phyloP scores from a whole-genome alignment of 2,113 vertebrate genomes.

The Lutjanus erythropterus region DNA sequence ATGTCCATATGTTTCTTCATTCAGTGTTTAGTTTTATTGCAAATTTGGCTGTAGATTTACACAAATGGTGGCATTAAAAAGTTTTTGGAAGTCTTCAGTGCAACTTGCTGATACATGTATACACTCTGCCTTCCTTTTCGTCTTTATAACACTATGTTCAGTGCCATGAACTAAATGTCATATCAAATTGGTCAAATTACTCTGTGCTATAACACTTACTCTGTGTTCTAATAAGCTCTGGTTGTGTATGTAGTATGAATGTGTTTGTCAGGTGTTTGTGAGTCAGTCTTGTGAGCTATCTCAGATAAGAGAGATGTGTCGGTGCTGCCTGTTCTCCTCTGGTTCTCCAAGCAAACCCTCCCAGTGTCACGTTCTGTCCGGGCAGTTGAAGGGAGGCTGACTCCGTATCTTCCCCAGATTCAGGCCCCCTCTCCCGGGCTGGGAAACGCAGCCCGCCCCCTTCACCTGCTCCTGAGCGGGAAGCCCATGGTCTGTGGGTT shows the following conservation, averaged over 20 bases:
- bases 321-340: constrained; percentile 54
- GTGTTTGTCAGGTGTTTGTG: constrained; percentile 60
- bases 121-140: background rate
- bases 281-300: constrained; percentile 37
- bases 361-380: constrained; percentile 46
- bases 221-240: constrained; percentile 7
- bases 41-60: too few species aligned
- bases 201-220: constrained; percentile 5
- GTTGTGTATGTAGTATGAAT: constrained; percentile 5
- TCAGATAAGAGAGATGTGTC: constrained; percentile 72
- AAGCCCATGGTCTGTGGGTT: constrained; percentile 77
- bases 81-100: too few species aligned
- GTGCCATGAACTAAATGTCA: constrained; percentile 6
- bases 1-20: too few species aligned
- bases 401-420: constrained; percentile 40
- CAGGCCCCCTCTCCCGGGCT: constrained; percentile 42
- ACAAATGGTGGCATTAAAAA: too few species aligned
- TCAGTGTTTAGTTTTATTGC: too few species aligned
- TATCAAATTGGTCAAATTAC: constrained; percentile 10
- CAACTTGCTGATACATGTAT: too few species aligned
- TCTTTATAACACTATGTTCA: constrained; percentile 14
- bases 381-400: constrained; percentile 40
- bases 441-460: constrained; percentile 54
- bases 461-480: constrained; percentile 73
- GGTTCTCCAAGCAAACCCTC: constrained; percentile 71